Percentiles rank a stretch among this genome's conserved stretches.
These are phyloP conservation scores for Cancer borealis DNA, from an alignment of 2,888 invertebrate species.

Conservation along the genomic window DNA sequence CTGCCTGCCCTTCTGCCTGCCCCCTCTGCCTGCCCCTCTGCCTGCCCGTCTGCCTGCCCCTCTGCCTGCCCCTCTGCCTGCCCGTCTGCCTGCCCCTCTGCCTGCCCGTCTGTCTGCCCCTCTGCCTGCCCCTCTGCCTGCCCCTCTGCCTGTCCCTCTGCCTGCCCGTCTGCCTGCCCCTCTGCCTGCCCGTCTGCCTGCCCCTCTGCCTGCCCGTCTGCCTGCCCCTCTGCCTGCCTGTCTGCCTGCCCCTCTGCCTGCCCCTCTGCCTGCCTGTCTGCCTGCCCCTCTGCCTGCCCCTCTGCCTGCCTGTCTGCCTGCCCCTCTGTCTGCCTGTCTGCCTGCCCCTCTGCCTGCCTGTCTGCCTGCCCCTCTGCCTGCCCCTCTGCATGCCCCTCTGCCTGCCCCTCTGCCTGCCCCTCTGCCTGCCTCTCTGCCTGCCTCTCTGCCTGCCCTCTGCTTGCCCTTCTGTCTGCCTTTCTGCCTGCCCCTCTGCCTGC, in stretches of 20 bases:
- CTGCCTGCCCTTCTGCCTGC: background rate
- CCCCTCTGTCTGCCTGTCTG: too few relatives aligned
- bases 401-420: background rate
- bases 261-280: too few relatives aligned
- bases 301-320: constrained; percentile 34
- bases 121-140: background rate
- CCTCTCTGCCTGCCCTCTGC: constrained; percentile 17
- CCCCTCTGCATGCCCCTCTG: too few relatives aligned
- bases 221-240: background rate
- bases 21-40: constrained; percentile 24
- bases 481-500: background rate
- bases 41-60: background rate
- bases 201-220: constrained; percentile 10
- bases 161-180: background rate
- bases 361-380: background rate
- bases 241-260: background rate
- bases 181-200: background rate
- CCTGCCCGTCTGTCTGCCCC: too few relatives aligned
- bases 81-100: background rate
- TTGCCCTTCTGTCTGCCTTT: too few relatives aligned
- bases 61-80: too few relatives aligned
- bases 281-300: background rate
- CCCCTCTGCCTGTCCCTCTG: too few relatives aligned
- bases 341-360: background rate
- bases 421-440: background rate